Evolutionary conservation across 2,888 invertebrate genomes (phyloP).

Genomic region (Eretmocerus hayati): DNA sequence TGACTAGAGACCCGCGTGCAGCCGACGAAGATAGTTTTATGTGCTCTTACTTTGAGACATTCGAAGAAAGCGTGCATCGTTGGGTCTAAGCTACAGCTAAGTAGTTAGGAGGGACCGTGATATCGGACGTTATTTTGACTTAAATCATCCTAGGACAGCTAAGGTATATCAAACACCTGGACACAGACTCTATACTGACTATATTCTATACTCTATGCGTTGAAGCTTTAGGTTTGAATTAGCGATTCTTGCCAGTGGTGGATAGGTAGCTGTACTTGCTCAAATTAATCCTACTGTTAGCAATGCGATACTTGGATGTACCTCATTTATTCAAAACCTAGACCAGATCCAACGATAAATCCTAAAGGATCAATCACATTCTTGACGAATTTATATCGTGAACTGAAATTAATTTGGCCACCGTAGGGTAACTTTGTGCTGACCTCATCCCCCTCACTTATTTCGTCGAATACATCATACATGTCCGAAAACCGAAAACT

Average conservation of each 20-base stretch:
- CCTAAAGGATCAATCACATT: no score
- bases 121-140: constrained; percentile 47
- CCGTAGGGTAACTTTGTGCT: no score
- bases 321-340: no score
- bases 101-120: constrained; percentile 50
- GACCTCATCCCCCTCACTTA: no score
- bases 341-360: no score
- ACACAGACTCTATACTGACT: constrained; percentile 8
- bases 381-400: no score
- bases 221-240: background rate
- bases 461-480: no score
- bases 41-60: constrained; percentile 8
- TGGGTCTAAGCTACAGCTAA: constrained; percentile 46
- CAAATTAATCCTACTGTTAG: no score
- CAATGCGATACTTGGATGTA: no score
- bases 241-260: background rate
- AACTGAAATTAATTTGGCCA: no score
- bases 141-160: constrained; percentile 41
- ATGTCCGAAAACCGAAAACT: no score
- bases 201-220: background rate
- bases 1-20: constrained; percentile 45
- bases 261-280: background rate
- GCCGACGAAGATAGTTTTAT: constrained; percentile 35
- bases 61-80: constrained; percentile 41
- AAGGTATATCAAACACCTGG: constrained; percentile 27